Evolutionary conservation across 2,797 vertebrate species (phyloP).

Genomic region (Clarias pachynema): DNA sequence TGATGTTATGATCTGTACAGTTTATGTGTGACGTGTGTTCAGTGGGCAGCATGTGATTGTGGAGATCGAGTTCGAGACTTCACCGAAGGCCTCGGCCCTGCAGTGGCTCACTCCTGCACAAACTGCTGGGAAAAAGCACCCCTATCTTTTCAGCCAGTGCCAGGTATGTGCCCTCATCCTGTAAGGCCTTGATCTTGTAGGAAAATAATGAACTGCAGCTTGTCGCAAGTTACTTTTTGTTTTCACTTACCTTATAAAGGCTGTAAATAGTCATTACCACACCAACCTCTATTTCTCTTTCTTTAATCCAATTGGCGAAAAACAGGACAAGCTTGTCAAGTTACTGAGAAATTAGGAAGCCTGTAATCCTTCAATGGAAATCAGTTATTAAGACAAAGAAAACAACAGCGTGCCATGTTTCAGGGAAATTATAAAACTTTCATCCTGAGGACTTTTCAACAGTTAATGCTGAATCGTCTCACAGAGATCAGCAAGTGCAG

Average conservation of each 20-base stretch:
- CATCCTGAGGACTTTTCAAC: background rate
- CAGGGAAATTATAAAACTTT: background rate
- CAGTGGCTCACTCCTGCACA: constrained; percentile 93
- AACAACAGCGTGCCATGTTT: background rate
- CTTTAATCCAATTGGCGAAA: background rate
- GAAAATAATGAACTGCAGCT: background rate
- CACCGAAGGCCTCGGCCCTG: constrained; percentile 86
- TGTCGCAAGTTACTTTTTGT: background rate
- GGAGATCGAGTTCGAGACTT: constrained; percentile 90
- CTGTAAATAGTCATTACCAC: background rate
- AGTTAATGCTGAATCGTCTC: no score
- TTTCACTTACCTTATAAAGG: background rate
- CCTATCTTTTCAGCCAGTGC: constrained; percentile 97
- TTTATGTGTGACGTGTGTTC: constrained; percentile 37
- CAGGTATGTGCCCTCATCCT: constrained; percentile 76
- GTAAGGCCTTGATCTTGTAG: background rate
- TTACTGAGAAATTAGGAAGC: background rate
- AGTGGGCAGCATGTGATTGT: constrained; percentile 92
- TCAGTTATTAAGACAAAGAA: background rate
- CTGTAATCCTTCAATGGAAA: background rate
- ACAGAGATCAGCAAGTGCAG: background rate
- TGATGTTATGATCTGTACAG: background rate
- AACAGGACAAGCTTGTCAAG: no score
- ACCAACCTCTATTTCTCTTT: background rate
- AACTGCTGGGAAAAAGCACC: constrained; percentile 90